Evolutionary conservation across 2,113 vertebrate species (phyloP).

Genomic region (Ursus arctos): DNA sequence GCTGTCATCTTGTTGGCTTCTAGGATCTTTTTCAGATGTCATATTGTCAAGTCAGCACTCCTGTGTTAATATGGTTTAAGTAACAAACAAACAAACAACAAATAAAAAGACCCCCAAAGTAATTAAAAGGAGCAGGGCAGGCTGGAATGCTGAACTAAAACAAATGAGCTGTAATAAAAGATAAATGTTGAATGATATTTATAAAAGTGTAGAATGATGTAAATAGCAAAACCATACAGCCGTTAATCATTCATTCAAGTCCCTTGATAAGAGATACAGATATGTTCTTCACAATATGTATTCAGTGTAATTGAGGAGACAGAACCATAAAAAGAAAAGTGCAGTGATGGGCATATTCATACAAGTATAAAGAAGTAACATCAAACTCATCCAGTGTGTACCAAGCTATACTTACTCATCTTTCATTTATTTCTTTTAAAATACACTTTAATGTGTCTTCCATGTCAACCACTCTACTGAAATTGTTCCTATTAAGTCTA

Average conservation of each 20-base stretch:
- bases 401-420: background rate
- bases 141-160: background rate
- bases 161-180: background rate
- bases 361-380: background rate
- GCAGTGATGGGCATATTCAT: background rate
- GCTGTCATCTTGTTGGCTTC: background rate
- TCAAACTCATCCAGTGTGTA: background rate
- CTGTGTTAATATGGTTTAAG: background rate
- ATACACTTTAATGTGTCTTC: conserved; percentile 9
- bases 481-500: conserved; percentile 27
- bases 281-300: background rate
- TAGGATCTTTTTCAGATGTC: background rate
- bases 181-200: background rate
- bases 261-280: background rate
- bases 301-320: background rate
- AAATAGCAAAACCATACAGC: conserved; percentile 1
- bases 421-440: conserved; percentile 35
- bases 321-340: background rate
- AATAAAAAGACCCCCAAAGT: background rate
- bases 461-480: conserved; percentile 7
- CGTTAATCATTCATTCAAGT: background rate
- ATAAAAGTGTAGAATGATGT: background rate
- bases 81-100: background rate
- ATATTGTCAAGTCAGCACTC: background rate
- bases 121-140: conserved; percentile 20